Percentiles rank a stretch among this genome's conserved stretches.
These are phyloP conservation scores for Cataglyphis hispanica DNA, from an alignment of 1,140 invertebrate species.

Conservation along the genomic window DNA sequence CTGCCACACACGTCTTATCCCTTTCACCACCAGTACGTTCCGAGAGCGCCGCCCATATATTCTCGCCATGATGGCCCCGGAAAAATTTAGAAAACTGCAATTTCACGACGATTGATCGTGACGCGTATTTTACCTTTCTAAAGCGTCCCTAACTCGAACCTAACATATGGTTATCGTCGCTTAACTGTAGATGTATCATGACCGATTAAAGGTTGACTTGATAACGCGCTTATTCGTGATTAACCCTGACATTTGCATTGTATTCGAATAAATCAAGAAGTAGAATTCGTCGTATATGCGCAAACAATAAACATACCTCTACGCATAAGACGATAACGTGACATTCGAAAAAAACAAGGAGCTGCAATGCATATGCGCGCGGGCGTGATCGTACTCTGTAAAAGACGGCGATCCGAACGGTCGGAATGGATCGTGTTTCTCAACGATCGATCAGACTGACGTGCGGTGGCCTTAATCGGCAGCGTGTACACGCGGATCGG, in stretches of 20 bases:
- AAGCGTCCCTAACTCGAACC: constrained; percentile 37
- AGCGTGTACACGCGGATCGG: constrained; percentile 68
- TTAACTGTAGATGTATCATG: background rate
- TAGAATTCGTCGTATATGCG: too few species aligned
- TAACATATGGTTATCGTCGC: constrained; percentile 41
- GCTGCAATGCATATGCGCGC: background rate
- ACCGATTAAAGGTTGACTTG: background rate
- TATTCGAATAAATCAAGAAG: background rate
- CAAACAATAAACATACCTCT: background rate
- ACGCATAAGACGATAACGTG: background rate
- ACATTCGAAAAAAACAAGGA: background rate
- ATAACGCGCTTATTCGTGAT: background rate
- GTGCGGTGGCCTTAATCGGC: constrained; percentile 60
- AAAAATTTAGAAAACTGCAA: constrained; percentile 57
- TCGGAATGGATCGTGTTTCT: constrained; percentile 52
- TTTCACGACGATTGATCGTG: constrained; percentile 58
- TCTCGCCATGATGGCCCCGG: constrained; percentile 33
- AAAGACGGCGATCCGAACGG: background rate
- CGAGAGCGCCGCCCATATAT: constrained; percentile 49
- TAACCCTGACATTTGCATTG: background rate
- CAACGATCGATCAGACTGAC: constrained; percentile 49
- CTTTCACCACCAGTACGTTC: constrained; percentile 49
- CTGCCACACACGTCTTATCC: constrained; percentile 58
- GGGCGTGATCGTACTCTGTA: too few species aligned
- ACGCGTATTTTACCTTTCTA: constrained; percentile 47